These are phyloP conservation scores for Rhagium mordax DNA, from an alignment of 2,888 invertebrate genomes.

Conservation along the genomic window DNA sequence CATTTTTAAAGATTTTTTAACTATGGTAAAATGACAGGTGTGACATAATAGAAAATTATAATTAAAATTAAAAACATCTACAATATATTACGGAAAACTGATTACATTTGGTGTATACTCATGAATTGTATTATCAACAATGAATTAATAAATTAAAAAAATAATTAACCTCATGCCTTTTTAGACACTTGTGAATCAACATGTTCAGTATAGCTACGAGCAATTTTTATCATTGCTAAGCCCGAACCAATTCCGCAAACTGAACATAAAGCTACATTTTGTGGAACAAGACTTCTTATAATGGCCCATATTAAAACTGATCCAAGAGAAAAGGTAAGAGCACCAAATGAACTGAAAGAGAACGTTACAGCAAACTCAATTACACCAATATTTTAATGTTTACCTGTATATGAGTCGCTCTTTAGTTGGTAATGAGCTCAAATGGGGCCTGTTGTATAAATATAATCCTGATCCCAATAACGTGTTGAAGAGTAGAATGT, in stretches of 20 bases:
- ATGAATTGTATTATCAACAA: slow-evolving; percentile 9
- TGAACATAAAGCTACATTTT: slow-evolving; percentile 78
- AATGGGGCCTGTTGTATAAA: slow-evolving; percentile 85
- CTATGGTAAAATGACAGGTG: slow-evolving; percentile 5
- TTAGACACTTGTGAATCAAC: slow-evolving; percentile 61
- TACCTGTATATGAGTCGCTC: slow-evolving; percentile 81
- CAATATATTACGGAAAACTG: slow-evolving; percentile 28
- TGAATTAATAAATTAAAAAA: slow-evolving; percentile 20
- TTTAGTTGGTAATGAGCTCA: slow-evolving; percentile 77
- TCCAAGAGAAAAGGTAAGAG: slow-evolving; percentile 89
- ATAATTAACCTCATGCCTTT: slow-evolving; percentile 30
- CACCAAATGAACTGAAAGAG: slow-evolving; percentile 75
- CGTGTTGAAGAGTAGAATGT: slow-evolving; percentile 85
- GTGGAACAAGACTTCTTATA: slow-evolving; percentile 83
- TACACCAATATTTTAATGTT: slow-evolving; percentile 24
- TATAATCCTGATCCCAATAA: slow-evolving; percentile 88
- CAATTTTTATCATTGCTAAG: slow-evolving; percentile 73
- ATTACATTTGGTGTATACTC: not conserved
- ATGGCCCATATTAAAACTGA: slow-evolving; percentile 93
- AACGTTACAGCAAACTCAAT: slow-evolving; percentile 28
- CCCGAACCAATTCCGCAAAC: slow-evolving; percentile 81
- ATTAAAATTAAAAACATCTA: slow-evolving; percentile 18
- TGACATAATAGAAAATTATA: slow-evolving; percentile 7
- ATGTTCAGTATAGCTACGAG: slow-evolving; percentile 64
- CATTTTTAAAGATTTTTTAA: slow-evolving; percentile 4